Evolutionary conservation across 2,888 invertebrate species (phyloP), one percentile per base, ranked within the genome.

Genomic region (Emmelina monodactyla): DNA sequence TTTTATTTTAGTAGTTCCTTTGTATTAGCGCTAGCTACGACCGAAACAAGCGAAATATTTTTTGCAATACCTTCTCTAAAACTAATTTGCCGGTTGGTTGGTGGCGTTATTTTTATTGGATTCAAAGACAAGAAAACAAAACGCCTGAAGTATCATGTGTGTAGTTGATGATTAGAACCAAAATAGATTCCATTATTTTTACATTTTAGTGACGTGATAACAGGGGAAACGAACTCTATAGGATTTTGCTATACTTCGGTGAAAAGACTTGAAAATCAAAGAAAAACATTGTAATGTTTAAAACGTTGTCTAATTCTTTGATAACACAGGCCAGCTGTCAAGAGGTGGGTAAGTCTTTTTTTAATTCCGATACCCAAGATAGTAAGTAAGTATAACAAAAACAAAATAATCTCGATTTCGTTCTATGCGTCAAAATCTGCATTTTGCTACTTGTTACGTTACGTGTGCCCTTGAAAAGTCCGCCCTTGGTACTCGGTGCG

Each of bases 281-380:
- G 46, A 62, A 73, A 76, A 72, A 65, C 58, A 62, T 73, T 80
- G 84, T 83, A 83, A 85, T 85, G 85, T 82, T 82, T 80, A 83
- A 75, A 73, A 75, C 80, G 73, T 82, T 85, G 80, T 80, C 71
- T 58, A 78, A 82, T 67, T 79, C 81, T 71, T 68, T 85, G 63
- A 69, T 86, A 61, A 78, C 82, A 62, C 80, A 82, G 72, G 86
- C 85, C 70, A 83, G 83, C 78, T 86, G 86, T 84, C 86, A 86
- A 86, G 88, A 88, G 88, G 88, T 88, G 81, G 86, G 87, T 86
- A 86, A 86, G 86, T 86, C 79, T 76, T 65, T 55, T 41, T 46
- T 44, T 40, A 47, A 33, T 34, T 46, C 44, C 31, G 40, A 34
- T 19, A 9, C 19, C 5, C 19, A 19, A 5, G 5, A 6, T 19